phyloP scores from a whole-genome alignment of 37 sponge, comb jelly and placozoan genomes.

The Beroe forskalii region DNA sequence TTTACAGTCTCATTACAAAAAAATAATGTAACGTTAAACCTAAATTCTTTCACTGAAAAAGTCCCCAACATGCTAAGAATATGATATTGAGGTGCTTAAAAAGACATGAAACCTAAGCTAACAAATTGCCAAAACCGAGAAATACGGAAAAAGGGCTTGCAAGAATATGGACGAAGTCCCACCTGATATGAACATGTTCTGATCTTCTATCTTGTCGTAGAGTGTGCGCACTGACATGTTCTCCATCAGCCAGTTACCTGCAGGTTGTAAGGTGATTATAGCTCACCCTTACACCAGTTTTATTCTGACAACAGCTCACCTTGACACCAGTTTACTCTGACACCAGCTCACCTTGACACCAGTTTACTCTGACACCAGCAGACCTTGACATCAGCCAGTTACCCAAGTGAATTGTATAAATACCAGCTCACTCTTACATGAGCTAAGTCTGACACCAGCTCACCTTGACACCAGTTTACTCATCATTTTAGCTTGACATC shows the following conservation, averaged over 20 bases:
- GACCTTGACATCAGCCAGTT: neutral
- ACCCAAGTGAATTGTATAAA: no score
- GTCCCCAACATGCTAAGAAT: no score
- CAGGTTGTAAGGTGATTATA: no score
- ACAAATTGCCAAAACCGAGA: no score
- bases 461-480: neutral
- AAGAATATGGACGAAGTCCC: no score
- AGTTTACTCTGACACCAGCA: neutral
- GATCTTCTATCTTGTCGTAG: conserved; percentile 69
- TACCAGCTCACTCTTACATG: neutral
- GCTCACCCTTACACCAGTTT: neutral
- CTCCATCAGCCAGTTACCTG: conserved; percentile 53
- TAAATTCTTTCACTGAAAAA: no score
- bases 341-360: neutral
- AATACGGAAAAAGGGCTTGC: no score
- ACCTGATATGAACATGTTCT: conserved; percentile 64
- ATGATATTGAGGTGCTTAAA: no score
- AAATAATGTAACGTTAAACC: no score
- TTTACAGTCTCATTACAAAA: no score
- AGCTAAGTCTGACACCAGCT: neutral
- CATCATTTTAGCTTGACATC: neutral
- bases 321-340: neutral
- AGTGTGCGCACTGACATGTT: conserved; percentile 65
- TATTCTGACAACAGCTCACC: neutral
- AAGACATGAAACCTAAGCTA: no score